These are phyloP conservation scores for Tromatobia lineatoria DNA, from an alignment of 2,888 invertebrate species.

Conservation along the genomic window DNA sequence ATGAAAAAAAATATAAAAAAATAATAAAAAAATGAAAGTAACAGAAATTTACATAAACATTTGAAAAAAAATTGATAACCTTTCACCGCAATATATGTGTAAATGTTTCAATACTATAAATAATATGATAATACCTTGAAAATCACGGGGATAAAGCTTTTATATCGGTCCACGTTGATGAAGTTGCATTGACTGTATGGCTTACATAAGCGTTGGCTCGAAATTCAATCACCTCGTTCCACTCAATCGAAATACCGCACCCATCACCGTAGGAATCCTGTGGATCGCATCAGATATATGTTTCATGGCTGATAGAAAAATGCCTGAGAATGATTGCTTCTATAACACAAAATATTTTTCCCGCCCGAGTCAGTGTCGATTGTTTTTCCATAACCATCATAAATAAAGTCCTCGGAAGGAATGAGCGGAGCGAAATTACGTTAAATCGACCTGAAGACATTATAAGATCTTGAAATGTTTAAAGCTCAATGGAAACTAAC, in stretches of 20 bases:
- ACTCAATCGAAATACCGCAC: constrained; percentile 58
- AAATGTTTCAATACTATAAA: no score
- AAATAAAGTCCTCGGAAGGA: neutral
- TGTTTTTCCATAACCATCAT: neutral
- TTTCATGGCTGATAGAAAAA: constrained; percentile 70
- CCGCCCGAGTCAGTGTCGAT: neutral
- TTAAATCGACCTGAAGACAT: neutral
- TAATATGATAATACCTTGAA: neutral
- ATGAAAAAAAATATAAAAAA: no score
- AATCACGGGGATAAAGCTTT: neutral
- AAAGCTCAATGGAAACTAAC: neutral
- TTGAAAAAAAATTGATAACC: no score
- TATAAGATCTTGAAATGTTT: neutral
- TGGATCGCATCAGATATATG: constrained; percentile 47
- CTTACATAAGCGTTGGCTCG: neutral
- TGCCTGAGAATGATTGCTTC: constrained; percentile 59
- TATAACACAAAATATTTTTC: constrained; percentile 10
- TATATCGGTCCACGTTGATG: neutral
- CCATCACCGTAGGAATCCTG: constrained; percentile 66
- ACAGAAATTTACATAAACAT: no score
- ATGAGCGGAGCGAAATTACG: no score
- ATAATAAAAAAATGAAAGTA: no score
- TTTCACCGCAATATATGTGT: no score
- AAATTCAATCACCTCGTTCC: constrained; percentile 43
- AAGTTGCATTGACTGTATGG: neutral